phyloP scores from a whole-genome alignment of 2,888 invertebrate genomes.

The Sesia bembeciformis region DNA sequence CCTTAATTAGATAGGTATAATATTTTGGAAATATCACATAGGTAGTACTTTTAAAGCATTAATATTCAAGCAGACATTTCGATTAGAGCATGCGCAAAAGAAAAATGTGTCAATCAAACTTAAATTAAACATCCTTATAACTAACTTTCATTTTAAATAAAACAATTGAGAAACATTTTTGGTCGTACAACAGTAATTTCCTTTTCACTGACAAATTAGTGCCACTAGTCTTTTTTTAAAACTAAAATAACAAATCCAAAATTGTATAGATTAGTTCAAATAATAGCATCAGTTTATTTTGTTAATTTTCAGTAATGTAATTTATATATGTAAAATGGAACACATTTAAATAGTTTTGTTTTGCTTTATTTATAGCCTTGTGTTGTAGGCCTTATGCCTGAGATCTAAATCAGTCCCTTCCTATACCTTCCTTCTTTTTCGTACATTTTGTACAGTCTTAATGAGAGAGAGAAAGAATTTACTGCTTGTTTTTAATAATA shows the following conservation, averaged over 20 bases:
- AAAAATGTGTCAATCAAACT: not conserved
- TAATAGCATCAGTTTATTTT: too few relatives aligned
- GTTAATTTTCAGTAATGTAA: too few relatives aligned
- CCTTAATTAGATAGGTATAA: constrained; percentile 1
- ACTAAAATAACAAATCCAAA: too few relatives aligned
- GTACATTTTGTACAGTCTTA: too few relatives aligned
- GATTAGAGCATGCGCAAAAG: constrained; percentile 20
- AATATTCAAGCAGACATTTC: constrained; percentile 15
- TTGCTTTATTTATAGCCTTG: constrained; percentile 9
- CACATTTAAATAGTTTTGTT: constrained; percentile 10
- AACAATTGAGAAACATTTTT: constrained; percentile 2
- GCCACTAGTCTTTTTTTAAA: not conserved
- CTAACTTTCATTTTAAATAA: not conserved
- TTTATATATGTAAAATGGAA: not conserved
- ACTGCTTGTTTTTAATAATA: too few relatives aligned
- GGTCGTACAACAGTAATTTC: not conserved
- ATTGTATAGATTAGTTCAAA: too few relatives aligned
- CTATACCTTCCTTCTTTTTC: too few relatives aligned
- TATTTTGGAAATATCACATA: constrained; percentile 45
- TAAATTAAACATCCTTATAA: constrained; percentile 3
- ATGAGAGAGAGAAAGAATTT: too few relatives aligned
- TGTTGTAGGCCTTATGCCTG: constrained; percentile 30
- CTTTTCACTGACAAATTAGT: not conserved
- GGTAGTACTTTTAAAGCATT: constrained; percentile 22
- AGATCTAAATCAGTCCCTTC: constrained; percentile 37